Base-by-base conservation (phyloP, 2,888 invertebrate genomes). In the Sarcophaga variegata region DNA sequence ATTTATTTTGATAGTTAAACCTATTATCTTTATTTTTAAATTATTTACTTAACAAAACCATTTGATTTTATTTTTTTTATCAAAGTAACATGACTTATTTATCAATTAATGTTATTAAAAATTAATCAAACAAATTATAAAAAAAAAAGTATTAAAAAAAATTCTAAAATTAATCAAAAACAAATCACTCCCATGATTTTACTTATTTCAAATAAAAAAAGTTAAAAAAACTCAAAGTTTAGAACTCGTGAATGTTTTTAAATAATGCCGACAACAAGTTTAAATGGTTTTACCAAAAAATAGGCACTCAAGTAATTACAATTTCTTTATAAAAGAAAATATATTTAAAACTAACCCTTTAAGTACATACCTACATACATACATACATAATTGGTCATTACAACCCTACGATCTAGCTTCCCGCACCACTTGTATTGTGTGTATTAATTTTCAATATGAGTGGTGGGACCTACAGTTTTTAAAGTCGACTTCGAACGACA, bases 71-170 rank as follows among this genome's bases (percentile, higher is more conserved):
- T 37, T 37, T 37, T 37, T 54, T 54, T 54, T 54, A 14, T 14
- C 17, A 12, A 54, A 54, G 17, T 54, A 54, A 54, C 54, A 81
- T 62, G 88, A 90, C 91, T 91, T 91, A 91, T 91, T 91, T 91
- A 88, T 90, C 91, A 91, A 91, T 91, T 91, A 91, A 87, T 88
- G 89, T 88, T 81, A 89, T 88, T 83, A 89, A 88, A 89, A 90
- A 91, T 91, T 90, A 91, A 89, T 82, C 83, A 88, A 85, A 88
- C 74, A 88, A 81, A 84, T 88, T 86, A 86, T 81, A 76, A 70
- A 86, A 69, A 67, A 72, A 78, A 83, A 69, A 22, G 10, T 49
- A n/a, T 4, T 54, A 83, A 76, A 85, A 85, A 54, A 54, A 54
- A 54, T 12, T 17, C 54, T 54, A 5, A 54, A 54, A 54, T 54